phyloP scores from a whole-genome alignment of 2,113 vertebrate species.

The Nestor notabilis region DNA sequence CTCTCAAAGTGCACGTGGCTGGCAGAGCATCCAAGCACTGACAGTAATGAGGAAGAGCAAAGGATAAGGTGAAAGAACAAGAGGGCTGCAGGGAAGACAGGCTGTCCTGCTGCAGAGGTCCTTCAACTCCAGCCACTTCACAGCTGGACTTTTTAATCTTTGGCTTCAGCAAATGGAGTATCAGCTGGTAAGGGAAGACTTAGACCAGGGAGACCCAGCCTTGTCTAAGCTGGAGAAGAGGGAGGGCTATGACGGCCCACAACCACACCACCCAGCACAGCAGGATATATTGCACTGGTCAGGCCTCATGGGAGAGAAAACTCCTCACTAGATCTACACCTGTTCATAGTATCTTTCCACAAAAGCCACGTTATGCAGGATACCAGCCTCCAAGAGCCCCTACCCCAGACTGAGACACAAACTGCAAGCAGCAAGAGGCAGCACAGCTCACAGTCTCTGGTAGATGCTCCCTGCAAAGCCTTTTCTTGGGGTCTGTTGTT shows the following conservation, averaged over 20 bases:
- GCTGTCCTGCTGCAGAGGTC: neutral
- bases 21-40: neutral
- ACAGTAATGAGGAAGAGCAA: neutral
- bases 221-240: neutral
- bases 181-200: neutral
- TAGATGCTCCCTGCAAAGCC: neutral
- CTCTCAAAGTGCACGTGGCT: neutral
- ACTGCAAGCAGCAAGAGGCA: neutral
- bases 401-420: neutral
- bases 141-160: neutral
- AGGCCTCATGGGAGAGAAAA: neutral
- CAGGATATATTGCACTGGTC: neutral
- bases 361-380: neutral
- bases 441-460: neutral
- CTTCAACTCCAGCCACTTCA: neutral
- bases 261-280: neutral
- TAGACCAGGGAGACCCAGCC: neutral
- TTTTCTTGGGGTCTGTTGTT: neutral
- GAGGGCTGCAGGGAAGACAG: neutral
- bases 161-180: neutral
- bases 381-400: neutral
- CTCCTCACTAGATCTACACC: neutral
- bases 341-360: neutral
- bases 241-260: neutral
- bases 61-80: neutral